phyloP scores from a whole-genome alignment of 2,113 vertebrate genomes.

The Chionis minor region DNA sequence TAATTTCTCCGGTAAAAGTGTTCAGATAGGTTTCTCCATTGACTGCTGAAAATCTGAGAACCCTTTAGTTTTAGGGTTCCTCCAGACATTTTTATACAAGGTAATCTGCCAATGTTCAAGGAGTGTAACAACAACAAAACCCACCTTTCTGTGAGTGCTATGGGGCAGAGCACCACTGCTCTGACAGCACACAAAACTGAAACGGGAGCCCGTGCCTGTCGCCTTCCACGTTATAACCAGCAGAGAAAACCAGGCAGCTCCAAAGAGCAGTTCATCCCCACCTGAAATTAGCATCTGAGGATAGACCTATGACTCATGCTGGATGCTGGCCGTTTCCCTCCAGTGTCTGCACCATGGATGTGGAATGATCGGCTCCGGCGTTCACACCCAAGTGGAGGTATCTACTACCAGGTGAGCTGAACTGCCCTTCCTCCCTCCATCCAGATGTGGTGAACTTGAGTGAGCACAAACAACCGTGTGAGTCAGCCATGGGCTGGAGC shows the following conservation, averaged over 20 bases:
- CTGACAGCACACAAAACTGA: neutral
- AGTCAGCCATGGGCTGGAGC: neutral
- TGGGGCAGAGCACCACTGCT: neutral
- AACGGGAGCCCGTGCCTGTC: neutral
- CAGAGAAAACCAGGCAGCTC: neutral
- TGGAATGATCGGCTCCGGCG: accelerated
- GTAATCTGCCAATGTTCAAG: neutral
- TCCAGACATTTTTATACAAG: neutral
- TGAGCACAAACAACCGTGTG: neutral
- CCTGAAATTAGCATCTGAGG: neutral
- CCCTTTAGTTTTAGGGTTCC: neutral
- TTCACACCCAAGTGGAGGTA: accelerated
- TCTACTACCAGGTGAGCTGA: accelerated
- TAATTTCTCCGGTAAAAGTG: neutral
- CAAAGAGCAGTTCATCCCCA: neutral
- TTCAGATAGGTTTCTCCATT: neutral
- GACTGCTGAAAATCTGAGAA: neutral
- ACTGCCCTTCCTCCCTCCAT: neutral
- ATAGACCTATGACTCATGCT: neutral
- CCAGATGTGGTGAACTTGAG: neutral
- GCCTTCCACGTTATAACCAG: neutral
- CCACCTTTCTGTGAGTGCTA: accelerated
- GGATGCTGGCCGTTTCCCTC: neutral
- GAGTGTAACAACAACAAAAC: neutral
- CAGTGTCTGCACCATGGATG: accelerated